Evolutionary conservation across 64 coral and sea anemone species (phyloP), one percentile per base, ranked within the genome.

Genomic region (Cladopsammia gracilis): DNA sequence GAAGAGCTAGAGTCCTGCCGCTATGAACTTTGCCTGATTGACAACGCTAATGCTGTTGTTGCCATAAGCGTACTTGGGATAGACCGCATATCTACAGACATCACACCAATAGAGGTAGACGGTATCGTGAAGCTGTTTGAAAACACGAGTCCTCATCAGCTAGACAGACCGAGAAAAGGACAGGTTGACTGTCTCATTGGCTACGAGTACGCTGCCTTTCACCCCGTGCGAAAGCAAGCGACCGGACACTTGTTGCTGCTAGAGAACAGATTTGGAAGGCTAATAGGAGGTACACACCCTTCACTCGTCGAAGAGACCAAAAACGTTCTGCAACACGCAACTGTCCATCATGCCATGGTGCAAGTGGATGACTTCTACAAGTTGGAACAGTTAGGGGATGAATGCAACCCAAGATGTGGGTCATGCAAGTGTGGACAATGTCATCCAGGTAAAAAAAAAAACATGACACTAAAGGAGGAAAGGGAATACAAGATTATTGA

Each of bases 381-480:
- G 18, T 26, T 86, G 51, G 83, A 86, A 11, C 34, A 86, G 34
- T 24, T 70, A 45, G 64, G 79, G 10, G 15, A 64, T n/a, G 64
- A 86, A 42, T 86, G 83, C 45, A 70, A 15, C 4, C 83, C 65
- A 51, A 45, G 10, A 7, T 86, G 83, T 52, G 83, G 64, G 22
- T 20, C 14, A 19, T 86, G 64, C 46, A 86, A 18, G 48, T 86
- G 83, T 52, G 64, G 65, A 48, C 11, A 34, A 70, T 86, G 83
- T 52, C n/a, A 16, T 15, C 34, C 48, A 24, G 83, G 46, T 15
- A n/a, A n/a, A n/a, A 11, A 64, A 24, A 86, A 86, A 16, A 52
- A 19, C 64, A 49, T 24, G 20, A 86, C 61, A 49, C 34, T 86
- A 8, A 71, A 86, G 64, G 83, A 86, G 66, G 83, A 70, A 68